Evolutionary conservation across 2,113 vertebrate genomes (phyloP).

Genomic region (Hydrochoerus hydrochaeris): DNA sequence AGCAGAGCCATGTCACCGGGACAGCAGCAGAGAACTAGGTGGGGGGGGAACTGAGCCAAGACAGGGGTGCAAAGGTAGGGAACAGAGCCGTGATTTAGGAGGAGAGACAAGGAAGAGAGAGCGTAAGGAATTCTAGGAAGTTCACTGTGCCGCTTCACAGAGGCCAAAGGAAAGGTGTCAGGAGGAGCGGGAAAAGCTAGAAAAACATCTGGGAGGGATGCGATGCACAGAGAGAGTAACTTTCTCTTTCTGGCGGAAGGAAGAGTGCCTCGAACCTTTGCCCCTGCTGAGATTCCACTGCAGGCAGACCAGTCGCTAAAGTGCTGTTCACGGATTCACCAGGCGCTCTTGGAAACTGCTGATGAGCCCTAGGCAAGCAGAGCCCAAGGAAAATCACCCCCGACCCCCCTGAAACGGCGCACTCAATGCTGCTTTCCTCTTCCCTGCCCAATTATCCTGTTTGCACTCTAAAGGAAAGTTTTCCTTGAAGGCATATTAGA

Average conservation of each 20-base stretch:
- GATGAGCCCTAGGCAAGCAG: neutral
- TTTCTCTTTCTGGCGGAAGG: neutral
- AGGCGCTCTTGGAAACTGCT: slow-evolving; percentile 42
- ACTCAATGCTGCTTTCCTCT: slow-evolving; percentile 64
- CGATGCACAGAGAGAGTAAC: neutral
- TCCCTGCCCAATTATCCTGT: slow-evolving; percentile 84
- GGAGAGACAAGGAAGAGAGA: neutral
- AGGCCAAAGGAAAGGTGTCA: neutral
- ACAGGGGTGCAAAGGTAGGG: neutral
- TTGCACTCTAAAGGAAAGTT: slow-evolving; percentile 84
- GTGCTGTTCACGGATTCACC: slow-evolving; percentile 35
- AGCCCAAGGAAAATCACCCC: neutral
- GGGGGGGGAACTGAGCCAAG: neutral
- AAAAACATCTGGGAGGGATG: neutral
- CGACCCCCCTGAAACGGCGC: neutral
- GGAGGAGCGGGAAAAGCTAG: neutral
- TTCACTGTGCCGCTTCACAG: neutral
- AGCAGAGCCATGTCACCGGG: slow-evolving; percentile 15
- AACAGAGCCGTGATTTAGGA: neutral
- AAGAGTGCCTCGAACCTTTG: neutral
- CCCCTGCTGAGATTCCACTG: slow-evolving; percentile 49
- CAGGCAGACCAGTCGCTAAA: neutral
- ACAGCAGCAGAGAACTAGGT: slow-evolving; percentile 7
- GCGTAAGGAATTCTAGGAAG: neutral
- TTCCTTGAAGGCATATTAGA: slow-evolving; percentile 80